Base-by-base conservation (phyloP, 2,797 vertebrate genomes). In the Dryobates pubescens region DNA sequence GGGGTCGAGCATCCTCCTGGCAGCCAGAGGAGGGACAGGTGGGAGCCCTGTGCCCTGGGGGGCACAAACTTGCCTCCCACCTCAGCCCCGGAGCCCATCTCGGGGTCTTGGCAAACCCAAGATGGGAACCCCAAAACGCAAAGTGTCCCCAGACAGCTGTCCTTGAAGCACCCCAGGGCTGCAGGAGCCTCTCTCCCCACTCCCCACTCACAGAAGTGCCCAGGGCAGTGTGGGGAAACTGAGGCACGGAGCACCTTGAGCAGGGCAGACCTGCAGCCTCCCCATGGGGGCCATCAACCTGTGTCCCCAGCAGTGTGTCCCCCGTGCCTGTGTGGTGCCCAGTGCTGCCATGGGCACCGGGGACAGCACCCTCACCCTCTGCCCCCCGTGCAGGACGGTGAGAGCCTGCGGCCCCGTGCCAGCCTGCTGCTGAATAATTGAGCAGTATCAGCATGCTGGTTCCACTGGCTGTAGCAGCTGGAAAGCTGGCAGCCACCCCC, bases 371-470 rank as follows among this genome's bases (percentile, higher is more conserved):
- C 62, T 20, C 79, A 69, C 65, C 65, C 34, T 27, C 65, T 80
- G 51, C 78, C 51, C 2, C 0, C 3, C 11, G 18, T 16, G 34
- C 54, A 38, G 23, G n/a, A 13, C 27, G 65, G 34, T 0, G 0
- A 75, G 19, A 63, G 51, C 49, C 73, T 11, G 30, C 0, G 8
- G 76, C 88, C 47, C 45, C 1, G 0, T 15, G 91, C 91, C 92
- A 87, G 69, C 34, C n/a, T 19, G 62, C 30, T 82, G 69, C 72
- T 96, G 82, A 95, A 96, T 95, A 87, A 96, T 93, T 89, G 70
- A 96, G 54, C 59, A 92, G 62, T 73, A 51, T 54, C 1, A 3
- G 29, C 70, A 17, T 9, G 41, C 72, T 26, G 65, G 27, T 45
- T 49, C 13, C 69, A 4, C 14, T 6, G 77, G 74, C 77, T 41